Conservation (phyloP, 2,888 invertebrate genomes). For the Drosophila lacicola region DNA sequence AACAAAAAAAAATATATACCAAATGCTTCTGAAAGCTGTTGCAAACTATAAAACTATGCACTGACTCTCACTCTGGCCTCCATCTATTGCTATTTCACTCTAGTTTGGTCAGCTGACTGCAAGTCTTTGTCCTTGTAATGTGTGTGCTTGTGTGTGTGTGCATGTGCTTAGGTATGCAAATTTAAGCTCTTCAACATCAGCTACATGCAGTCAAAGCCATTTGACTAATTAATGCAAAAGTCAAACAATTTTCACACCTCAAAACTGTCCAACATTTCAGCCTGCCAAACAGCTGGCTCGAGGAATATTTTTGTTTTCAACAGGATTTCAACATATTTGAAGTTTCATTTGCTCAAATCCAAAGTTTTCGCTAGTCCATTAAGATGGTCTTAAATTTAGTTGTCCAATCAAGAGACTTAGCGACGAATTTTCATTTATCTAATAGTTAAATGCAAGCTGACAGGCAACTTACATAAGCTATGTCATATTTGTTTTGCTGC, state of each 20-base stretch:
- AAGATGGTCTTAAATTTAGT: neutral
- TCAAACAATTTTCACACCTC: conserved; percentile 56
- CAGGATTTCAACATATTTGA: neutral
- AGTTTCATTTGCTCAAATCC: conserved; percentile 8
- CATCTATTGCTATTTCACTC: neutral
- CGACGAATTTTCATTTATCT: too few species aligned
- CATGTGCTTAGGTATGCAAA: conserved; percentile 38
- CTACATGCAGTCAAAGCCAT: conserved; percentile 52
- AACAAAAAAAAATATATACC: conserved; percentile 8
- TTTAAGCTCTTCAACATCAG: conserved; percentile 38
- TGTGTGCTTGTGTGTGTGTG: conserved; percentile 4
- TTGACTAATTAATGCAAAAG: conserved; percentile 64
- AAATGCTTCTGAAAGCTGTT: conserved; percentile 52
- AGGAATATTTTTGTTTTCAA: neutral
- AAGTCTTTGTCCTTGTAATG: conserved; percentile 13
- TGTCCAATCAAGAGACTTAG: too few species aligned
- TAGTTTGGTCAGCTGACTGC: conserved; percentile 10
- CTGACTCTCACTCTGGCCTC: neutral
- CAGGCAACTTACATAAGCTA: conserved; percentile 1
- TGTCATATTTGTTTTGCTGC: neutral
- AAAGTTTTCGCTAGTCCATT: neutral
- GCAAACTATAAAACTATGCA: conserved; percentile 42
- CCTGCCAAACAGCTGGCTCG: neutral
- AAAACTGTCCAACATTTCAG: conserved; percentile 4
- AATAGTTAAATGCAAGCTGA: neutral